phyloP scores from a whole-genome alignment of 2,113 vertebrate species.

The Aix galericulata region DNA sequence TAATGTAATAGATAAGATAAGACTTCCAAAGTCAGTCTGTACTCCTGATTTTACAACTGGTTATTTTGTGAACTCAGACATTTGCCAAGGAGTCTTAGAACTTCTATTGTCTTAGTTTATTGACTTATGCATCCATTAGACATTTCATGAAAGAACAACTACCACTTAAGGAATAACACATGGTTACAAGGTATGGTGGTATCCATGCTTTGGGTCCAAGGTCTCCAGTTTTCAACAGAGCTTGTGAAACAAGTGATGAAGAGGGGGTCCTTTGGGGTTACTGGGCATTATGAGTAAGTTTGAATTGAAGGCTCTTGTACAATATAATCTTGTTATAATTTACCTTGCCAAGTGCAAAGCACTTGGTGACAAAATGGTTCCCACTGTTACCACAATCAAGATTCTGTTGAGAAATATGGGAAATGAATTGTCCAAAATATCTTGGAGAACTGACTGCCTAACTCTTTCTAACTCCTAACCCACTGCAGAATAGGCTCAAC shows the following conservation, averaged over 20 bases:
- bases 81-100: background rate
- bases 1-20: background rate
- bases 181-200: background rate
- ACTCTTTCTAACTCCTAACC: background rate
- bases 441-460: background rate
- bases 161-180: accelerated
- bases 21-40: background rate
- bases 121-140: background rate
- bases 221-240: background rate
- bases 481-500: background rate
- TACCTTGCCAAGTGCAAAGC: background rate
- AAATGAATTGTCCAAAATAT: background rate
- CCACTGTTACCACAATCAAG: background rate
- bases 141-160: background rate
- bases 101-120: background rate
- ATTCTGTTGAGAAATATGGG: background rate
- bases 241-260: background rate
- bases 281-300: background rate
- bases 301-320: background rate
- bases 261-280: background rate
- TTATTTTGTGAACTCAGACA: background rate
- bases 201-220: background rate
- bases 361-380: background rate
- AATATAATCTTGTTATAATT: background rate
- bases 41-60: background rate